Percentiles rank a stretch among this genome's conserved stretches.
These are phyloP conservation scores for Caenorhabditis macrosperma DNA, from an alignment of 2,888 invertebrate genomes.

Conservation along the genomic window DNA sequence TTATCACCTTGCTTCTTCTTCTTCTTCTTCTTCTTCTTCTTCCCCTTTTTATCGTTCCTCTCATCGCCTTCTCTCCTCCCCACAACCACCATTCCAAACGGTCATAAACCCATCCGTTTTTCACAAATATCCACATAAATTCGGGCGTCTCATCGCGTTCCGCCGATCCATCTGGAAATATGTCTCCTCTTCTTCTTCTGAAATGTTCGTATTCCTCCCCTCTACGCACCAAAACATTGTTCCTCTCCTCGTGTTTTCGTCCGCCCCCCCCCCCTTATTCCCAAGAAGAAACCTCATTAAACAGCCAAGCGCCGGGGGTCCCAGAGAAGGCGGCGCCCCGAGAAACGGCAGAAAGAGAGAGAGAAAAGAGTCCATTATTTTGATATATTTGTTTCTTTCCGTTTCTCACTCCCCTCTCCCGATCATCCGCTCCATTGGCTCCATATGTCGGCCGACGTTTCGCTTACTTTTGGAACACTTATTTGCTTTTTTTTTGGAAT, in stretches of 20 bases:
- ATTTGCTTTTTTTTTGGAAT: constrained; percentile 9
- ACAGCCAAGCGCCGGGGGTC: constrained; percentile 32
- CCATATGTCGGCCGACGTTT: constrained; percentile 38
- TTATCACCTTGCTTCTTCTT: constrained; percentile 42
- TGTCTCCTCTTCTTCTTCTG: background rate
- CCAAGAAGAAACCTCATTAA: constrained; percentile 44
- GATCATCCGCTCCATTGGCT: constrained; percentile 56
- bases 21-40: constrained; percentile 1
- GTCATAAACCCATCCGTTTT: constrained; percentile 39
- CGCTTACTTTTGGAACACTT: constrained; percentile 27
- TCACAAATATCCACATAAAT: constrained; percentile 29
- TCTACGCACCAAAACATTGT: background rate
- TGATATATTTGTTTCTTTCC: constrained; percentile 52
- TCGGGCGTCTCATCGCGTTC: background rate
- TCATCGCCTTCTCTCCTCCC: constrained; percentile 22
- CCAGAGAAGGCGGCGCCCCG: constrained; percentile 11
- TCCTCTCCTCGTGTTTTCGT: background rate
- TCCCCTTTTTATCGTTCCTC: constrained; percentile 39
- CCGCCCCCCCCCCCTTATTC: constrained; percentile 6
- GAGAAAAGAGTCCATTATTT: constrained; percentile 53
- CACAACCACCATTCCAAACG: constrained; percentile 25
- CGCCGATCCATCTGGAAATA: background rate
- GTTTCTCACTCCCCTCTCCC: background rate
- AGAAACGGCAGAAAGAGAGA: background rate
- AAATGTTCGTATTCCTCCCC: background rate